Conservation (phyloP, 2,113 vertebrate genomes). For the Calyptomena viridis region DNA sequence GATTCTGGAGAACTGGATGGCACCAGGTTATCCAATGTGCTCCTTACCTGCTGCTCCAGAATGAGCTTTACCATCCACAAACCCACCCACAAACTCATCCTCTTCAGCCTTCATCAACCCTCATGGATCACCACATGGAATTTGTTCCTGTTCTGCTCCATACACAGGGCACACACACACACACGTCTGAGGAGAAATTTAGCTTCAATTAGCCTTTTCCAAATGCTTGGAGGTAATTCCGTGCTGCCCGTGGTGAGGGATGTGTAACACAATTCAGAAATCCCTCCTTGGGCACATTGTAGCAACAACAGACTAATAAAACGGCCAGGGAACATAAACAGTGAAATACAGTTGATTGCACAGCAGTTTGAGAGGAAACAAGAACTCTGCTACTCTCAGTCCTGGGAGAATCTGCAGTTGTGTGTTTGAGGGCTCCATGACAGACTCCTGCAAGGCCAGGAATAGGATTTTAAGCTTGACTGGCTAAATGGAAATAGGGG, state of each 20-base stretch:
- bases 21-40: neutral
- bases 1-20: neutral
- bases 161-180: rapidly evolving
- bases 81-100: rapidly evolving
- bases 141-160: neutral
- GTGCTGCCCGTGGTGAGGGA: neutral
- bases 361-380: neutral
- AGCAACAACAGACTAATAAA: neutral
- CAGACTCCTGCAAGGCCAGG: neutral
- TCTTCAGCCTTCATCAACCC: neutral
- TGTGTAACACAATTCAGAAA: neutral
- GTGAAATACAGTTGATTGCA: neutral
- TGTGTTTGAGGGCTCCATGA: neutral
- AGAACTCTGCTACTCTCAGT: rapidly evolving
- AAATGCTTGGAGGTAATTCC: neutral
- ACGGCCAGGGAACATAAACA: neutral
- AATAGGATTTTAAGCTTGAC: neutral
- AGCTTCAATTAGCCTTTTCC: neutral
- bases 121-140: neutral
- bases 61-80: neutral
- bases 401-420: neutral
- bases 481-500: neutral
- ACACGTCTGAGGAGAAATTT: neutral
- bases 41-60: neutral
- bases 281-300: neutral